Conservation (phyloP, 2,888 invertebrate species). For the Ochlodes sylvanus region DNA sequence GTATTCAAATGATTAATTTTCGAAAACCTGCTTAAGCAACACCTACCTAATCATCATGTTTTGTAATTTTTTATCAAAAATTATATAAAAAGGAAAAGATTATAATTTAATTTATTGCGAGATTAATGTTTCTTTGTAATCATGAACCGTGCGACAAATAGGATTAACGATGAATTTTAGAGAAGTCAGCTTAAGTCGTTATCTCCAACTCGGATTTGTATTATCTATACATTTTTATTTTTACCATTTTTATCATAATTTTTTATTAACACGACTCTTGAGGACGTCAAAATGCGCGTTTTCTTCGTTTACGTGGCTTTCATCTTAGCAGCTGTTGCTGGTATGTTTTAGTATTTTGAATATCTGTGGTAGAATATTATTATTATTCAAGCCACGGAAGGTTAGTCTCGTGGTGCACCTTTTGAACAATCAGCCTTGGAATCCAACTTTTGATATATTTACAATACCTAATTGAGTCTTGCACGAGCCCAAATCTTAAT, state of each 20-base stretch:
- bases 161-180: neutral
- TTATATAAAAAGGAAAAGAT: neutral
- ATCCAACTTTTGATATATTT: too few relatives aligned
- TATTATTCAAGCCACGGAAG: too few relatives aligned
- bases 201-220: neutral
- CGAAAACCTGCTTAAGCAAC: too few relatives aligned
- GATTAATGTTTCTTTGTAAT: neutral
- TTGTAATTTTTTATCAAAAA: neutral
- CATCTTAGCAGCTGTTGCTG: slow-evolving; percentile 1
- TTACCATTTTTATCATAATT: slow-evolving; percentile 1
- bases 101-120: neutral
- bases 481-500: too few relatives aligned
- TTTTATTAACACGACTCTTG: neutral
- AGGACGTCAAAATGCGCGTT: slow-evolving; percentile 12
- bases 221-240: neutral
- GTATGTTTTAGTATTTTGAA: slow-evolving; percentile 3
- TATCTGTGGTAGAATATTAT: neutral
- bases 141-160: neutral
- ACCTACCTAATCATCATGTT: too few relatives aligned
- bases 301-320: slow-evolving; percentile 9
- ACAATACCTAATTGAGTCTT: too few relatives aligned
- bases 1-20: too few relatives aligned
- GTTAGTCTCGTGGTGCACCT: too few relatives aligned
- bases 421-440: too few relatives aligned
- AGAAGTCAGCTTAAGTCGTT: too few relatives aligned